Evolutionary conservation across 2,113 vertebrate genomes (phyloP).

Genomic region (Heterotilapia buettikoferi): DNA sequence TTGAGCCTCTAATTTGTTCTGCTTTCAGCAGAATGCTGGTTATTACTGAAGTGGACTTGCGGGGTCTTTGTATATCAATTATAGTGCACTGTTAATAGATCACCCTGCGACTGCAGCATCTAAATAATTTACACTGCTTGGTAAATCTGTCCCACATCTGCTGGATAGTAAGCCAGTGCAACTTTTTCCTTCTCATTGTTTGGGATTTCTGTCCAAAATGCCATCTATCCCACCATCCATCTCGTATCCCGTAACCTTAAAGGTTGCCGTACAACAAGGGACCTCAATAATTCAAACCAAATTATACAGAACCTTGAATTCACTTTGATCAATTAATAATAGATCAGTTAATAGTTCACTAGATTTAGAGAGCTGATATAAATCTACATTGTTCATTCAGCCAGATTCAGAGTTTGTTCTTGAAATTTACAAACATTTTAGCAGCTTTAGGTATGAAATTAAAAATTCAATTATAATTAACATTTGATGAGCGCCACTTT

Average conservation of each 20-base stretch:
- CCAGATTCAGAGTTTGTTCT: neutral
- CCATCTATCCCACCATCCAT: accelerated
- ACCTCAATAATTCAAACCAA: accelerated
- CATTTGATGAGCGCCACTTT: neutral
- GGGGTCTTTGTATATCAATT: accelerated
- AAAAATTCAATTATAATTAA: neutral
- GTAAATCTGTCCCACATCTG: neutral
- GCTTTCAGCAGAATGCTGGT: neutral
- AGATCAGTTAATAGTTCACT: neutral
- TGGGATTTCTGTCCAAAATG: neutral
- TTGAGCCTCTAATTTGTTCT: neutral
- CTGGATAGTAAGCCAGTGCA: neutral
- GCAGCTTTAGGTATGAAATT: neutral
- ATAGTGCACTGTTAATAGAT: neutral
- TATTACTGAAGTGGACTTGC: neutral
- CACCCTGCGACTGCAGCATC: neutral
- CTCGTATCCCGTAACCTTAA: neutral
- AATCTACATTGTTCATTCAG: neutral
- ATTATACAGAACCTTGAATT: neutral
- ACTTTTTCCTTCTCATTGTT: neutral
- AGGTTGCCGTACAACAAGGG: accelerated
- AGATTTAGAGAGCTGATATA: neutral
- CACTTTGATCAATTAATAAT: accelerated
- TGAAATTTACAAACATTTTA: neutral
- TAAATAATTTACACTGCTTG: neutral